Base-by-base conservation (phyloP, 2,797 vertebrate species). In the Spea hammondii region DNA sequence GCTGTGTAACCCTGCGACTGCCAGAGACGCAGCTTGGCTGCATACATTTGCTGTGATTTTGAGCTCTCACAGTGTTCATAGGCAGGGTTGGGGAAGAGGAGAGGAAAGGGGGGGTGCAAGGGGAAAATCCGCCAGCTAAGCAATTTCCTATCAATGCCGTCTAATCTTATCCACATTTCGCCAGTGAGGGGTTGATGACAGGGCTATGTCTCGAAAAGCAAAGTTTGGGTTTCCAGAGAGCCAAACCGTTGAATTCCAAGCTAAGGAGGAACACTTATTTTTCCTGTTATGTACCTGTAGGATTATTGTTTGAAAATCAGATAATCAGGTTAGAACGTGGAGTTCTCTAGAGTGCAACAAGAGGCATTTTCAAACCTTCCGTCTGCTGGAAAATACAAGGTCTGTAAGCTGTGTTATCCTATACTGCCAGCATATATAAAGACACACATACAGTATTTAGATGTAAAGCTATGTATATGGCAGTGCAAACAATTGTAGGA, bases 1-100 rank as follows among this genome's bases (percentile, higher is more conserved):
- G 70, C 66, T 76, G 76, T 70, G 75, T 72, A 85, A 84, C 78
- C 46, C 8, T 69, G 64, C 80, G n/a, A 53, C n/a, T 1, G 5
- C 10, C 70, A 72, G 48, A 53, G 4, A 73, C 68, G 0, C 12
- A 4, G 8, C 64, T 66, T 59, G 14, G 50, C 67, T 17, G 68
- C 2, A 10, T 1, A 4, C 44, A 79, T 75, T 80, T 74, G 5
- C 66, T 50, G 66, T 74, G 62, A 53, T 66, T 65, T 51, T 49
- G 59, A 59, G 79, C 74, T 72, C 74, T 71, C 17, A 50, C 71
- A 5, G 67, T 59, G 68, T 13, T 55, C 46, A 9, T 60, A 47
- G 78, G 50, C 48, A 45, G 70, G 51, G n/a, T 62, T 60, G 60
- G 59, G 14, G 59, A 9, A 62, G 14, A 59, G 55, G 51, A 11